These are phyloP conservation scores for Stylophora pistillata DNA, from an alignment of 64 coral and sea anemone species.

Conservation along the genomic window DNA sequence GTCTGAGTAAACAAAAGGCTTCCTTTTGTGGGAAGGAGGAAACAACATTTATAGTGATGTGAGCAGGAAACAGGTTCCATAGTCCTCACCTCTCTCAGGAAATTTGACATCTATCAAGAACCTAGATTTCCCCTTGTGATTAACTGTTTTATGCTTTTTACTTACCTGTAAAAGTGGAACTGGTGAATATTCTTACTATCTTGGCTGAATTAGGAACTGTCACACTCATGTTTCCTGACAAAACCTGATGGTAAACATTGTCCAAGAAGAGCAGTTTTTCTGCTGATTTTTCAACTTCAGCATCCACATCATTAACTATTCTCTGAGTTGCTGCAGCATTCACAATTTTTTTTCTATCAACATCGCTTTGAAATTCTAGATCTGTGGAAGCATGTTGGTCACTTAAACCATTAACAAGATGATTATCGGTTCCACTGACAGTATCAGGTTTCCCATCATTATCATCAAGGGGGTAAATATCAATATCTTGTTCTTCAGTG, in stretches of 20 bases:
- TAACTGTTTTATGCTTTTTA: neutral
- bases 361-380: neutral
- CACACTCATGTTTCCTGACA: conserved; percentile 71
- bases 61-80: too few species aligned
- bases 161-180: conserved; percentile 86
- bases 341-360: neutral
- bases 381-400: neutral
- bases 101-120: too few species aligned
- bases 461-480: conserved; percentile 69
- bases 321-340: neutral
- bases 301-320: neutral
- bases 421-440: conserved; percentile 15
- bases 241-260: conserved; percentile 57
- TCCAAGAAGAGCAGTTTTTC: neutral
- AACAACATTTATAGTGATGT: too few species aligned
- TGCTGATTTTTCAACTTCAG: neutral
- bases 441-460: conserved; percentile 10
- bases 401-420: conserved; percentile 23
- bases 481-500: conserved; percentile 55
- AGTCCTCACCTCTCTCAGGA: too few species aligned
- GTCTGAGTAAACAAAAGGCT: too few species aligned
- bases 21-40: too few species aligned
- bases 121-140: too few species aligned
- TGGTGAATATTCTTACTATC: conserved; percentile 69
- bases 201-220: conserved; percentile 58